phyloP scores from a whole-genome alignment of 2,113 vertebrate species.

The Istiophorus platypterus region DNA sequence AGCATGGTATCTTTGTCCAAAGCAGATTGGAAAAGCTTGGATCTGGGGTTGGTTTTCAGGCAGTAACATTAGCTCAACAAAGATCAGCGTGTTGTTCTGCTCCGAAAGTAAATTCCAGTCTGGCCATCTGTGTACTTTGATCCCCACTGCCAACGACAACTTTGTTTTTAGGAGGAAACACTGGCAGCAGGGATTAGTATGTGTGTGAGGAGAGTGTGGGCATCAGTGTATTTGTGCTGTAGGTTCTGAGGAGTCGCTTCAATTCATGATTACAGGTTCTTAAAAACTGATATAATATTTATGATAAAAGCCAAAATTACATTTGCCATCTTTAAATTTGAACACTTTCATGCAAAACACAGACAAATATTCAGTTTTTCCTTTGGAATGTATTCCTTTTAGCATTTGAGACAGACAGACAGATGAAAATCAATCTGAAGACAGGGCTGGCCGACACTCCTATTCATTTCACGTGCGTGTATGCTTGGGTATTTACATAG shows the following conservation, averaged over 20 bases:
- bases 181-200: slow-evolving; percentile 31
- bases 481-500: background rate
- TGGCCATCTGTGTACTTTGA: slow-evolving; percentile 71
- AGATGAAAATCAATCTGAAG: background rate
- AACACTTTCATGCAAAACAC: slow-evolving; percentile 19
- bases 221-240: background rate
- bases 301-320: background rate
- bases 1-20: slow-evolving; percentile 39
- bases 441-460: background rate
- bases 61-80: slow-evolving; percentile 41
- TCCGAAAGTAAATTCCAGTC: slow-evolving; percentile 51
- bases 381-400: background rate
- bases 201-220: slow-evolving; percentile 28
- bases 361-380: background rate
- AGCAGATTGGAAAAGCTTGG: slow-evolving; percentile 49
- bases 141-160: slow-evolving; percentile 47
- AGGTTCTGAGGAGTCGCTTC: slow-evolving; percentile 22
- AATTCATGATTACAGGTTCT: background rate
- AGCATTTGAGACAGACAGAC: background rate
- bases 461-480: background rate
- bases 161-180: slow-evolving; percentile 63
- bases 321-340: background rate
- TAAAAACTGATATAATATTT: background rate
- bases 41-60: slow-evolving; percentile 12
- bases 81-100: slow-evolving; percentile 53